Conservation (phyloP, 2,888 invertebrate genomes). For the Parnassius glacialis region DNA sequence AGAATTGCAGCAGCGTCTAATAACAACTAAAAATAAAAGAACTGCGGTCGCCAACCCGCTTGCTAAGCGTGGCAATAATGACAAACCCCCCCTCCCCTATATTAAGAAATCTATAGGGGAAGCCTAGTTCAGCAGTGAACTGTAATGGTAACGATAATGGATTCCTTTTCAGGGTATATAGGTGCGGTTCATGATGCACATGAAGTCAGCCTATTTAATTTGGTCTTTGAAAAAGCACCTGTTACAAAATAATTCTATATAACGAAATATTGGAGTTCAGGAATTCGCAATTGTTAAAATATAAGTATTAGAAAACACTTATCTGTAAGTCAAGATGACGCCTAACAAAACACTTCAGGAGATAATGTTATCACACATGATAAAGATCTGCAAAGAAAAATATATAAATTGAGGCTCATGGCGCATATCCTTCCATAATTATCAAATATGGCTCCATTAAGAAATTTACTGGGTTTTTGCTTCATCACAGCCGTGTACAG, state of each 20-base stretch:
- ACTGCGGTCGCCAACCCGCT: too few relatives aligned
- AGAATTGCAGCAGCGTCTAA: too few relatives aligned
- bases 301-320: neutral
- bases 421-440: neutral
- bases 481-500: slow-evolving; percentile 38
- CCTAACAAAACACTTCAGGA: slow-evolving; percentile 26
- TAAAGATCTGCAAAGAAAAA: slow-evolving; percentile 14
- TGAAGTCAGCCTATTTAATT: neutral
- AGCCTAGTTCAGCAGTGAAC: too few relatives aligned
- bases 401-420: slow-evolving; percentile 14
- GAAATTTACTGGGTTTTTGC: slow-evolving; percentile 34
- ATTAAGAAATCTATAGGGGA: too few relatives aligned
- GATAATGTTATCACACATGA: slow-evolving; percentile 26
- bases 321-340: slow-evolving; percentile 23
- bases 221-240: neutral
- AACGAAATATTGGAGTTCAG: neutral
- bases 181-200: too few relatives aligned
- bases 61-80: too few relatives aligned
- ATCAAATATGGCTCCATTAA: slow-evolving; percentile 28
- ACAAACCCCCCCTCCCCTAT: too few relatives aligned
- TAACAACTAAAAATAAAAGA: too few relatives aligned
- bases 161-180: too few relatives aligned
- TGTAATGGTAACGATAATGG: too few relatives aligned
- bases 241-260: neutral
- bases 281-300: too few relatives aligned